A percentile compares a stretch with the other conserved stretches of the same genome.
Conservation (phyloP, 92 coral and sea anemone species). For the Hydrozoanthus gracilis region DNA sequence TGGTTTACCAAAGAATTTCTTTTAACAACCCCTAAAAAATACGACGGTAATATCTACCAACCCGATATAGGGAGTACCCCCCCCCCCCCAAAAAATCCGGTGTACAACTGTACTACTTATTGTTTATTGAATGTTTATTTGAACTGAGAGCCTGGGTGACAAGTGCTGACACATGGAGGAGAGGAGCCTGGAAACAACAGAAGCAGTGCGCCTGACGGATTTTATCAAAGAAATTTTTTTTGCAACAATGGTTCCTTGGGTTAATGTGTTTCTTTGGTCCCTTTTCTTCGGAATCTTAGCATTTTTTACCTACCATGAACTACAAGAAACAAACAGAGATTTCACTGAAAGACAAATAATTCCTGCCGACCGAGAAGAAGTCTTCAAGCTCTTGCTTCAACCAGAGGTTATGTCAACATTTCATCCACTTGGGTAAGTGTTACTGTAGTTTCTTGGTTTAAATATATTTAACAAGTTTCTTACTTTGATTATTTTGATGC, state of each 20-base stretch:
- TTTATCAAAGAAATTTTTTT: background rate
- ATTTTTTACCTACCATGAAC: conserved; percentile 42
- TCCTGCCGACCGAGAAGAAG: conserved; percentile 32
- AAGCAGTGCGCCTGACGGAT: background rate
- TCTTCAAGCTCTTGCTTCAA: conserved; percentile 35
- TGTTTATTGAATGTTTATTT: too few relatives aligned
- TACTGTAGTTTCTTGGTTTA: too few relatives aligned
- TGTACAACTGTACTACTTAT: too few relatives aligned
- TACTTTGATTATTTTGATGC: too few relatives aligned
- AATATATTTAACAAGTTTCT: too few relatives aligned
- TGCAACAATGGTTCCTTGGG: conserved; percentile 22
- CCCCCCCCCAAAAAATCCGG: too few relatives aligned
- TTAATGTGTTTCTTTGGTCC: conserved; percentile 29
- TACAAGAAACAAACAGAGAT: conserved; percentile 36
- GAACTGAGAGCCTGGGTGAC: too few relatives aligned
- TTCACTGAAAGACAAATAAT: conserved; percentile 32
- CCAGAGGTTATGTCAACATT: conserved; percentile 36
- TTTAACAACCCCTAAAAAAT: too few relatives aligned
- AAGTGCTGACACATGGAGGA: too few relatives aligned
- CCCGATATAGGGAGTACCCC: too few relatives aligned
- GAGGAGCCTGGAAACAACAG: conserved; percentile 1
- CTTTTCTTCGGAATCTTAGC: conserved; percentile 41
- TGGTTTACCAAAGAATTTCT: too few relatives aligned
- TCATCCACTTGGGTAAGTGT: conserved; percentile 36
- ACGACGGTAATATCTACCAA: too few relatives aligned